These are phyloP conservation scores for Sylvilagus bachmani DNA, from an alignment of 2,113 vertebrate genomes.

Conservation along the genomic window DNA sequence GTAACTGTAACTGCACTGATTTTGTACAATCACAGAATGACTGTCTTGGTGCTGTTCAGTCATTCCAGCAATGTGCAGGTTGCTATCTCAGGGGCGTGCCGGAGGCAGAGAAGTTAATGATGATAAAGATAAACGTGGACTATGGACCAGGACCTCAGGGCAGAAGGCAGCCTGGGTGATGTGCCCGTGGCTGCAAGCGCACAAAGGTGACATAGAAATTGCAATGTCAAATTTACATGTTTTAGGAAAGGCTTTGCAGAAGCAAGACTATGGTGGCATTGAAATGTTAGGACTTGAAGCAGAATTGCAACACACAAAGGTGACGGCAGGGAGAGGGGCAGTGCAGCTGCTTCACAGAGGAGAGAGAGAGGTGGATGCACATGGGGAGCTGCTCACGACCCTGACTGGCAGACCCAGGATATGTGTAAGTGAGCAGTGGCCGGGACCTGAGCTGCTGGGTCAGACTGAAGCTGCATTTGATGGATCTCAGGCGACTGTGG, in stretches of 20 bases:
- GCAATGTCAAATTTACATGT: neutral
- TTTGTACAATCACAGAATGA: neutral
- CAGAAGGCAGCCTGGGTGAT: rapidly evolving
- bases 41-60: neutral
- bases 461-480: neutral
- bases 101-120: neutral
- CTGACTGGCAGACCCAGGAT: neutral
- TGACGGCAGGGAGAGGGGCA: neutral
- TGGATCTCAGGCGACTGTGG: rapidly evolving
- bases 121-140: too few relatives aligned
- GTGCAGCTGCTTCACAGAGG: rapidly evolving
- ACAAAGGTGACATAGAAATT: neutral
- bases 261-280: neutral
- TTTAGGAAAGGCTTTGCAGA: neutral
- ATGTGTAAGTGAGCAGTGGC: rapidly evolving
- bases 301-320: neutral
- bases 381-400: rapidly evolving
- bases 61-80: rapidly evolving
- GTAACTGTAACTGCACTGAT: neutral
- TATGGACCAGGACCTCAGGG: rapidly evolving
- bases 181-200: neutral
- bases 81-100: neutral
- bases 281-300: neutral
- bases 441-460: neutral
- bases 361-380: neutral